Base-by-base conservation (phyloP, 2,888 invertebrate genomes). In the Napeogenes inachia region DNA sequence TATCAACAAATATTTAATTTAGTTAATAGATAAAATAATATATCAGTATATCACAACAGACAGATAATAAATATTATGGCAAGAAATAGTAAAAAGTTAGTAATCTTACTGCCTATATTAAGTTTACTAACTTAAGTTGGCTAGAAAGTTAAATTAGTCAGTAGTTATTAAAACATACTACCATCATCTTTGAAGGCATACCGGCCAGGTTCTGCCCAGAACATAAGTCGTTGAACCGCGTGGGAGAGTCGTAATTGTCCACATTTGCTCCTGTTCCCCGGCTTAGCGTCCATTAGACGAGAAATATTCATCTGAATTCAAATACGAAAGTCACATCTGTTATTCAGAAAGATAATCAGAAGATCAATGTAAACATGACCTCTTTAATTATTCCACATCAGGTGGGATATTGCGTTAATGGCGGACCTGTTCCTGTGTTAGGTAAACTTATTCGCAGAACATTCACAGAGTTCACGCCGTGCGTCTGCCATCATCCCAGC, bases 151-250 rank as follows among this genome's bases (percentile, higher is more conserved):
- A 21, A 54, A 33, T 33, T 13, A 12, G 12, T 13, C 32, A 45
- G 30, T 13, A 10, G 35, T 5, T 35, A 3, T 35, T 2, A 35
- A 21, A 35, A 54, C 21, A 47, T 46, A 57, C 59, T 74, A 91
- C 91, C 91, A 57, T 91, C 91, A 68, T 91, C 91, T 75, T 91
- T 91, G 67, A 78, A 91, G 0, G 91, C 91, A 65, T 90, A 84
- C 4, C 87, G 79, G 2, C 91, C 91, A 6, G 89, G 86, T 65
- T 91, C 90, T 2, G 89, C 80, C 91, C 91, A 91, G 65, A 91
- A 88, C 89, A 91, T 91, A 55, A 91, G 73, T 0, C 88, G 76
- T 65, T 91, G 91, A 32, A 90, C 79, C 3, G 83, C 86, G 59
- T 89, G 87, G 0, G 90, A 85, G 35, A 90, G 67, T 47, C 73